A percentile compares a stretch with the other conserved stretches of the same genome.
Conservation (phyloP, 2,888 invertebrate genomes). For the Lobophora halterata region DNA sequence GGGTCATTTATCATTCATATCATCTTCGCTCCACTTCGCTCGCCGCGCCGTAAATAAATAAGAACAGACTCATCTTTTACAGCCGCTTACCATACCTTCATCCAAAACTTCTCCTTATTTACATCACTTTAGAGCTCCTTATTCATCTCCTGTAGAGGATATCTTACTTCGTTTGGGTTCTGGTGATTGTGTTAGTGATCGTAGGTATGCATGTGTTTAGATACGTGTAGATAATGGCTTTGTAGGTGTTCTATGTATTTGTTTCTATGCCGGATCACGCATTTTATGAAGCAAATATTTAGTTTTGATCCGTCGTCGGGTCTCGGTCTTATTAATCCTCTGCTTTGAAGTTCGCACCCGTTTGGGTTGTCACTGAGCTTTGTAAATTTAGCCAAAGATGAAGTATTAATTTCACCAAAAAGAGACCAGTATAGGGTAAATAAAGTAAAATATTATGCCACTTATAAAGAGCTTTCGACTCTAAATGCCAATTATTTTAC, state of each 20-base stretch:
- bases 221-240: constrained; percentile 62
- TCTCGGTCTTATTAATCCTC: too few species aligned
- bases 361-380: too few species aligned
- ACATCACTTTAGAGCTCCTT: constrained; percentile 29
- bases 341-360: too few species aligned
- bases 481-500: constrained; percentile 9
- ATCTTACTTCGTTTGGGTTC: constrained; percentile 39
- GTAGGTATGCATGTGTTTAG: constrained; percentile 72
- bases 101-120: constrained; percentile 31
- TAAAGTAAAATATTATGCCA: too few species aligned
- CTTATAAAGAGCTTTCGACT: too few species aligned
- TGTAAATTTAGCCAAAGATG: too few species aligned
- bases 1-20: constrained; percentile 82
- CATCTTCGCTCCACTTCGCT: constrained; percentile 82
- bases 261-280: constrained; percentile 53
- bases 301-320: too few species aligned
- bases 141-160: constrained; percentile 23
- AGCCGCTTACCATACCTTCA: constrained; percentile 48
- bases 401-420: too few species aligned
- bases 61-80: constrained; percentile 81
- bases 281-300: constrained; percentile 47
- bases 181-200: constrained; percentile 49
- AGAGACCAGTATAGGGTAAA: too few species aligned
- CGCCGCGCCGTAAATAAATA: constrained; percentile 81
- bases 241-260: constrained; percentile 36